phyloP scores from a whole-genome alignment of 2,888 invertebrate genomes.

The Gandaritis pyraliata region DNA sequence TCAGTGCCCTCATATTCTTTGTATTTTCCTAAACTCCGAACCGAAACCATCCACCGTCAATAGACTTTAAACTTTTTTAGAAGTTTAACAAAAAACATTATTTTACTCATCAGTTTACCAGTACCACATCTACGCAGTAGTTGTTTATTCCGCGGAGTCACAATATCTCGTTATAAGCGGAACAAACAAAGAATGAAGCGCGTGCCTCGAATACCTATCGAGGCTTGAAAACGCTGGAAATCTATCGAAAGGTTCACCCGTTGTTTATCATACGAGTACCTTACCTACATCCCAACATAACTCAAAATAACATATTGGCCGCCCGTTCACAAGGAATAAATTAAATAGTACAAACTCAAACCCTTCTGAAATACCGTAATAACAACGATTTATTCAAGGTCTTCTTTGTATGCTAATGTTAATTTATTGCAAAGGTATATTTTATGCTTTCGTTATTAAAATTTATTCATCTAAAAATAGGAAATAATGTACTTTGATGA shows the following conservation, averaged over 20 bases:
- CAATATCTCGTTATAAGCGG: constrained; percentile 82
- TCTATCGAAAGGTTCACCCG: constrained; percentile 52
- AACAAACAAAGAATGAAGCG: constrained; percentile 76
- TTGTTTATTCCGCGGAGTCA: constrained; percentile 58
- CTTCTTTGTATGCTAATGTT: constrained; percentile 3
- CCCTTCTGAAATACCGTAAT: constrained; percentile 16
- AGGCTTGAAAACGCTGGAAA: constrained; percentile 49
- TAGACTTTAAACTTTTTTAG: too few species aligned
- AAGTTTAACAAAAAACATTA: too few species aligned
- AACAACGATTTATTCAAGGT: constrained; percentile 21
- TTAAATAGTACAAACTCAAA: constrained; percentile 29
- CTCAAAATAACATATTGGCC: constrained; percentile 29
- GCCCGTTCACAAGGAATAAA: constrained; percentile 25
- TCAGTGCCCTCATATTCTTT: too few species aligned
- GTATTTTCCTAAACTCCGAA: too few species aligned
- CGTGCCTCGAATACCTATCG: constrained; percentile 70
- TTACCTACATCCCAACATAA: constrained; percentile 39
- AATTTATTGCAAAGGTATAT: constrained; percentile 2
- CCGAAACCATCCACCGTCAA: too few species aligned
- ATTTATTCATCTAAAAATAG: constrained; percentile 1
- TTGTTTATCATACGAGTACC: constrained; percentile 46
- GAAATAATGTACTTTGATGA: background rate
- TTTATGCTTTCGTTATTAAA: background rate
- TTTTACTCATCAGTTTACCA: background rate
- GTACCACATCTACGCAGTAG: constrained; percentile 14